Evolutionary conservation across 2,888 invertebrate genomes (phyloP), one percentile per base, ranked within the genome.

Genomic region (Himalopsyche kuldschensis): DNA sequence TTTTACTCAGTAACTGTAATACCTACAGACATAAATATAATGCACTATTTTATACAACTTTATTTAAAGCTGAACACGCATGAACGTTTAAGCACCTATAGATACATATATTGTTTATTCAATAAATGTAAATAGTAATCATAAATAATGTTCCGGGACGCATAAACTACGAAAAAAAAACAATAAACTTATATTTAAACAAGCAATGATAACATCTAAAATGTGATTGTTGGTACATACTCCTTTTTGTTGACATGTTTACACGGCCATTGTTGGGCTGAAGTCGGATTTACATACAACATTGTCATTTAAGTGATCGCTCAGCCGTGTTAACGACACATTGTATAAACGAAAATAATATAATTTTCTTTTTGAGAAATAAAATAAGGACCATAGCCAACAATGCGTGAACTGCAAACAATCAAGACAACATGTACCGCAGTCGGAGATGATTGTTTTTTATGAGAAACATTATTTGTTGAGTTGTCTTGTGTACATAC

Each of bases 231-330:
- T 76, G 24, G 27, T 27, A 32, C 55, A 17, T 76, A 46, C 80
- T 83, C 80, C 41, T 55, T 69, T 79, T 75, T 79, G 83, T 63
- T 80, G 83, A 83, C 83, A 83, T 83, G 79, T 83, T 76, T 83
- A 80, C 82, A 80, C 35, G 48, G 77, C 69, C 79, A 83, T 83
- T 83, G 83, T 80, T 63, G 79, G 55, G 77, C 69, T 79, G 41
- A 31, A 35, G 69, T 79, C 15, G n/a, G 31, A 79, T 83, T 77
- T 78, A 80, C 83, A 80, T 83, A 78, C 78, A 48, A 78, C 82
- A 78, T 78, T 78, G 82, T 82, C 78, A 82, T 76, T 76, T 78
- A 30, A 78, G 82, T 46, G 69, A 78, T 82, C 78, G 47, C 69
- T 78, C 41, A 82, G 35, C 78, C 75, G 82, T 78, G 82, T 82